Conservation (phyloP, 2,888 invertebrate species). For the Neoaliturus tenellus region DNA sequence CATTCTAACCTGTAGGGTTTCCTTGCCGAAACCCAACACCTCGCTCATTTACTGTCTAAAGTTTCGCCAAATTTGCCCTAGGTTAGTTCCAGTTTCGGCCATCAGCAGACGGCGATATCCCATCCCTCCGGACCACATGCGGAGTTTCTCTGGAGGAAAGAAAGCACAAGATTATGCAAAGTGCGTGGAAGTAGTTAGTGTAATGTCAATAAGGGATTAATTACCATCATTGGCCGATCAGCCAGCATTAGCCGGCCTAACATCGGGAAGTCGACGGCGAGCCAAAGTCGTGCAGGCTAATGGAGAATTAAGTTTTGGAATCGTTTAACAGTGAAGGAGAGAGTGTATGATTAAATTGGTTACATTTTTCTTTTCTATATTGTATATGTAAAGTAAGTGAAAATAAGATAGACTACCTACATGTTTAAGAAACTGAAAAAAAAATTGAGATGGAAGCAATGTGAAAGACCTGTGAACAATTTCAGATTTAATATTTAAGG, state of each 20-base stretch:
- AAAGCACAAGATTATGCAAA: slow-evolving; percentile 32
- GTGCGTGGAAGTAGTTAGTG: slow-evolving; percentile 31
- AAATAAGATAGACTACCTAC: no score
- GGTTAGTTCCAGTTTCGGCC: neutral
- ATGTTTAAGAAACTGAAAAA: no score
- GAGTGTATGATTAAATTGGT: no score
- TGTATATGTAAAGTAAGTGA: no score
- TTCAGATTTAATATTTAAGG: no score
- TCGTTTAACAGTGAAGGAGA: no score
- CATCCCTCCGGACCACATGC: slow-evolving; percentile 1
- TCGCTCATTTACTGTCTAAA: no score
- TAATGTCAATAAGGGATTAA: slow-evolving; percentile 14
- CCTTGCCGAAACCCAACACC: no score
- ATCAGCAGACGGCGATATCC: neutral
- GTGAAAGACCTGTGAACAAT: no score
- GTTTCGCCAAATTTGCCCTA: slow-evolving; percentile 1
- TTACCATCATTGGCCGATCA: neutral
- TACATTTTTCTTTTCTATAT: no score
- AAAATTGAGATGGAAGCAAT: no score
- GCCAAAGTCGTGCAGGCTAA: neutral
- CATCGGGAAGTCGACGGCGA: neutral
- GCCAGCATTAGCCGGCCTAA: neutral
- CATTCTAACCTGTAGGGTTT: no score
- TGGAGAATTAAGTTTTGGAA: neutral
- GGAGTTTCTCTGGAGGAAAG: neutral